Base-by-base conservation (phyloP, 2,113 vertebrate genomes). In the Lasiurus borealis region DNA sequence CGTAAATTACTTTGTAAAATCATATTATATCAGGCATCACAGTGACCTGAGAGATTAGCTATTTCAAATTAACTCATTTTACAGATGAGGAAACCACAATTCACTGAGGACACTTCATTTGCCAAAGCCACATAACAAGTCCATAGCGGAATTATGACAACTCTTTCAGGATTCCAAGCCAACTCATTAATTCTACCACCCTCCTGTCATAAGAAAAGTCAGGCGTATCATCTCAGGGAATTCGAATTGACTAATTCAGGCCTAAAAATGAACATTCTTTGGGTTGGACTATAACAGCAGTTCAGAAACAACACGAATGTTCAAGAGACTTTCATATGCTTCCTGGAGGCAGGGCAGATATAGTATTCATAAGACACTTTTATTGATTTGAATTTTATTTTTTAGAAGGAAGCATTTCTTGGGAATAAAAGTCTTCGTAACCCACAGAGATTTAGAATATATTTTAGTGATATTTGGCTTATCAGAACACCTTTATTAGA, bases 321-420 rank as follows among this genome's bases (percentile, higher is more conserved):
- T 69, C 14, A 34, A 46, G 40, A 68, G 21, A 54, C 16, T 40
- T 54, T 50, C 8, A 44, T 48, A 23, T 1, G 40, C 19, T 88
- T 89, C 18, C 27, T 85, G 21, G 29, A 2, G 9, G 2, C 23
- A 57, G 62, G 62, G n/a, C 8, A 48, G 3, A 3, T 1, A 19
- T 64, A 3, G 0, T 83, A 4, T 91, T 85, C 27, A 50, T 54
- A 25, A 36, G 6, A 31, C 18, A 77, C 21, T 8, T 66, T 1
- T 40, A 31, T 84, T 95, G 19, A 86, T 66, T 87, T 86, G n/a
- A 83, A 68, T 82, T 78, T 91, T 91, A 75, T 57, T 68, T 89
- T 93, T 54, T 44, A 48, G 31, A 71, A 90, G 14, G 12, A 5
- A 72, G 3, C 0, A 76, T n/a, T 94, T 95, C 27, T 76, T 81